Base-by-base conservation (phyloP, 2,888 invertebrate genomes). In the Athalia rosae region DNA sequence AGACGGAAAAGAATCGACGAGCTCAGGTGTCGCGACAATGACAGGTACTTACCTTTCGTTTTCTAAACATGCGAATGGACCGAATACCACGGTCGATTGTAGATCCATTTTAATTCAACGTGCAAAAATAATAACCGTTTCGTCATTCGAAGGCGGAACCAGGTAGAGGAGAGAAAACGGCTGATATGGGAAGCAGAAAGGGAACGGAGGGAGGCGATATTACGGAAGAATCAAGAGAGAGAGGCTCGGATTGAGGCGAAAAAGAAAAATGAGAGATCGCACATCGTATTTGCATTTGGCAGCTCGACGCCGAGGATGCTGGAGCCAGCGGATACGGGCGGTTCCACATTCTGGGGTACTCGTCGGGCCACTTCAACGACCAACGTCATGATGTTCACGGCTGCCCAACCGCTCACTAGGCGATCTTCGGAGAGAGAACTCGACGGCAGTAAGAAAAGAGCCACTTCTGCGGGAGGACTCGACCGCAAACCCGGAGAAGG, bases 301-400 rank as follows among this genome's bases (percentile, higher is more conserved):
- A 97, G 97, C 85, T 97, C 97, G 83, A 97, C 97, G 80, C 97
- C 97, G 80, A 92, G 97, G 81, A 93, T 96, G 91, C 92, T 96
- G 85, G 96, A 96, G 89, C 95, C 96, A 77, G 93, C 94, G 80
- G 96, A 96, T 89, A 94, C 95, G 83, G 94, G 94, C 78, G 93
- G 94, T 82, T 85, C 88, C 5, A 93, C 94, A 86, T 96, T 95
- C 92, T 97, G 96, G 96, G 95, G 95, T 82, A 94, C 95, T 89
- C 93, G 97, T 90, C 94, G 96, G 90, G 96, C 97, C 84, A 96
- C 97, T 87, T 97, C 97, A 87, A 97, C 96, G 83, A 95, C 95
- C 87, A 97, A 97, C 92, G 96, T 97, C 91, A 95, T 95, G 92
- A 90, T 90, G 88, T 93, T 93, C 89, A 90, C 91, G 78, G 94